Conservation (phyloP, 1,140 invertebrate genomes). For the Argopecten irradians region DNA sequence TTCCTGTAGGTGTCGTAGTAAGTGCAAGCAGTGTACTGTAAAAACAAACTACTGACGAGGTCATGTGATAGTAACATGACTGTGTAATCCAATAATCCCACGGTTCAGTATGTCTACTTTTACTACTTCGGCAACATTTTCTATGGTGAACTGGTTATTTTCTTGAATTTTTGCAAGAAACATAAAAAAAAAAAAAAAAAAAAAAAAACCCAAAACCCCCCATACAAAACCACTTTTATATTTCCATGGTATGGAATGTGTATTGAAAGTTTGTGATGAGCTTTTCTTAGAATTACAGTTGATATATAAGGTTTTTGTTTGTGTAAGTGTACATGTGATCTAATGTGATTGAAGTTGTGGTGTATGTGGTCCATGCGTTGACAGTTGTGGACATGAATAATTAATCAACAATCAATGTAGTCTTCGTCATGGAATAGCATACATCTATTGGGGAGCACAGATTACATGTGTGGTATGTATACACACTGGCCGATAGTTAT, state of each 20-base stretch:
- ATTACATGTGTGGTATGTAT: no score
- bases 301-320: no score
- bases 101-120: not conserved
- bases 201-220: no score
- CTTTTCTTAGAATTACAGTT: not conserved
- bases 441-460: not conserved
- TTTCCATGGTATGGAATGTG: not conserved
- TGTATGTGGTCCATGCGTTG: not conserved
- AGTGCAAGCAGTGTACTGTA: not conserved
- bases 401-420: not conserved
- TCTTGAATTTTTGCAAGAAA: not conserved
- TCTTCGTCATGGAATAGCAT: not conserved
- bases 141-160: not conserved
- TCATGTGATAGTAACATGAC: not conserved
- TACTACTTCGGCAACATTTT: not conserved
- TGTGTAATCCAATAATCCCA: not conserved
- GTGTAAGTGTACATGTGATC: no score
- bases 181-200: not conserved
- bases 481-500: not conserved
- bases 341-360: no score
- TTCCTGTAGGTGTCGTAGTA: not conserved
- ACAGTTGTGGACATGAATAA: constrained; percentile 17
- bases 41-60: not conserved
- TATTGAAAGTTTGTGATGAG: not conserved
- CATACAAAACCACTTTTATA: not conserved